Evolutionary conservation across 1,140 invertebrate genomes (phyloP), one percentile per base, ranked within the genome.

Genomic region (Lycorma delicatula): DNA sequence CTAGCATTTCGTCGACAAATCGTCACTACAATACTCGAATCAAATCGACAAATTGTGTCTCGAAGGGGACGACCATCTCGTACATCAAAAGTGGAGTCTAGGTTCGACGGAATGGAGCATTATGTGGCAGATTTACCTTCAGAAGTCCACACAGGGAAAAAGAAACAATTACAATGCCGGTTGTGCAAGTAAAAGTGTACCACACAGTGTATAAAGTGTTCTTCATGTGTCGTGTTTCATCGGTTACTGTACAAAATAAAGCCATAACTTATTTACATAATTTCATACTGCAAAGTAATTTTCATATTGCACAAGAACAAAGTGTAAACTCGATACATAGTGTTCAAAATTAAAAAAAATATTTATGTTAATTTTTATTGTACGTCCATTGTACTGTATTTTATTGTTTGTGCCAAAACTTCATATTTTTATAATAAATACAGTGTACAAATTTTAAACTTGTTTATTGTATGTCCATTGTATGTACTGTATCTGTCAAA

Each of bases 1-100:
- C 52, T 66, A 28, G 31, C 61, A 26, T 68, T 67, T 59, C 13
- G 62, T 23, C 22, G 62, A 48, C 48, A 63, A 56, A 62, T 66
- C 34, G 62, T 62, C 7, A 49, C 52, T 12, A 46, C 41, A 60
- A 61, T 59, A 60, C 50, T 53, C 18, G 60, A 47, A 25, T 16
- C 23, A 18, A 44, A 44, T n/a, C 38, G 38, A 52, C 27, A 22
- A 31, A 22, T 36, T 25, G 41, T 44, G 16, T 38, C 31, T 20
- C 25, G 36, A 41, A 38, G 54, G 18, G 34, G 29, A 47, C 11
- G 34, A 5, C 20, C 50, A 28, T n/a, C n/a, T 23, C 54, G 26
- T 26, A 38, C n/a, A 12, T 28, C 36, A 6, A 13, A 27, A 18
- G 34, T 36, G 26, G 51, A 59, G 2, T 29, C 47, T 5, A 38